Conservation (phyloP, 2,797 vertebrate species). For the Prunella strophiata region DNA sequence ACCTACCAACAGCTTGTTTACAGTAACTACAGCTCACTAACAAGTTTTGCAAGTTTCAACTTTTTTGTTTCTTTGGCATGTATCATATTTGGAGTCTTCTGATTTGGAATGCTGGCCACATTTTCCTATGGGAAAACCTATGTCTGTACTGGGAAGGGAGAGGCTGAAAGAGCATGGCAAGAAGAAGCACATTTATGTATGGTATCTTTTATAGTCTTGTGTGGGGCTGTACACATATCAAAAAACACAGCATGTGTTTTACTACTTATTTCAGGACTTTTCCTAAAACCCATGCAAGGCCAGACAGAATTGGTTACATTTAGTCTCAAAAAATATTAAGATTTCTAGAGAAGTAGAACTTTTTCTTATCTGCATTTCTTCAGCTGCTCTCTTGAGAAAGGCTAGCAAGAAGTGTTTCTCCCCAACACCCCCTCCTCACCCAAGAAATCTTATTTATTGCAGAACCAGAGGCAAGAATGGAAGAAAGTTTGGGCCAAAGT, state of each 20-base stretch:
- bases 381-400: not conserved
- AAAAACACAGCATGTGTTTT: not conserved
- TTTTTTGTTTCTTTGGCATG: not conserved
- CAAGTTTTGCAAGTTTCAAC: not conserved
- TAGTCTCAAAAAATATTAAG: not conserved
- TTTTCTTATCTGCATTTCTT: not conserved
- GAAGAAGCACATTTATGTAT: not conserved
- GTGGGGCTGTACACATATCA: not conserved
- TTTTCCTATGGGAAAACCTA: not conserved
- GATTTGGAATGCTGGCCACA: not conserved
- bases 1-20: not conserved
- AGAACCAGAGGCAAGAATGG: not conserved
- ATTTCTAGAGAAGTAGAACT: not conserved
- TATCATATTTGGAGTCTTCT: not conserved
- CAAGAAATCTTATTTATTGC: not conserved
- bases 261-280: not conserved
- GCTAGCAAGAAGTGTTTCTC: not conserved
- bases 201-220: not conserved
- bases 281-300: not conserved
- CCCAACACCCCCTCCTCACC: not conserved
- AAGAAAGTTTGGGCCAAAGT: slow-evolving; percentile 32
- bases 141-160: not conserved
- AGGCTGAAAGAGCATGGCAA: not conserved
- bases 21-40: not conserved
- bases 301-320: not conserved